Base-by-base conservation (phyloP, 2,888 invertebrate genomes). In the Drosophila borealis region DNA sequence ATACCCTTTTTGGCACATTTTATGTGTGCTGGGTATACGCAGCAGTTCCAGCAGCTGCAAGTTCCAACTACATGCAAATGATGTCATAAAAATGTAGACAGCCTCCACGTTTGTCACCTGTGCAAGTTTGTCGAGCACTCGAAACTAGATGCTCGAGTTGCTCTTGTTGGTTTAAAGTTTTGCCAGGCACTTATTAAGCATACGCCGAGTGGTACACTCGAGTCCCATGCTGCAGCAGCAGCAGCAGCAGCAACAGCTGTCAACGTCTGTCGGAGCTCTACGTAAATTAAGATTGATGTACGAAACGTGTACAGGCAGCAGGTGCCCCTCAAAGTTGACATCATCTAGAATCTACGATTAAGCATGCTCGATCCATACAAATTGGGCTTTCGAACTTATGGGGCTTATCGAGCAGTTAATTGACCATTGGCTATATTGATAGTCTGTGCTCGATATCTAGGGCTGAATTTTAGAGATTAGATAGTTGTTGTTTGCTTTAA, bases 41-140 rank as follows among this genome's bases (percentile, higher is more conserved):
- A 11, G 21, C 45, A 34, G 55, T 61, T 71, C 66, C 55, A 69
- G 55, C 73, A 65, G 77, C 70, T 80, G 70, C 72, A 76, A 56
- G 63, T 67, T 72, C 36, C 68, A 81, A 70, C 73, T 67, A 70
- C 60, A 81, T 89, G 86, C 74, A 86, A 89, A 88, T 86, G 78
- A 71, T 82, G 69, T 86, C 69, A 77, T 79, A 71, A 70, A 65
- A 66, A 33, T 42, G 67, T 59, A 21, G 68, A 42, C 51, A 53
- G 53, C 25, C 19, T 56, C 37, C 56, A 44, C 53, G 51, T 11
- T 56, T 69, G 64, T 59, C 75, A 75, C 75, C 77, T 75, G 77
- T 19, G 61, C 50, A 57, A 73, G 78, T 76, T 76, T 77, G 65
- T 25, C 48, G 53, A 74, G 53, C 78, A 71, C 77, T 77, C 14